Conservation (phyloP, 2,113 vertebrate species). For the Peromyscus leucopus region DNA sequence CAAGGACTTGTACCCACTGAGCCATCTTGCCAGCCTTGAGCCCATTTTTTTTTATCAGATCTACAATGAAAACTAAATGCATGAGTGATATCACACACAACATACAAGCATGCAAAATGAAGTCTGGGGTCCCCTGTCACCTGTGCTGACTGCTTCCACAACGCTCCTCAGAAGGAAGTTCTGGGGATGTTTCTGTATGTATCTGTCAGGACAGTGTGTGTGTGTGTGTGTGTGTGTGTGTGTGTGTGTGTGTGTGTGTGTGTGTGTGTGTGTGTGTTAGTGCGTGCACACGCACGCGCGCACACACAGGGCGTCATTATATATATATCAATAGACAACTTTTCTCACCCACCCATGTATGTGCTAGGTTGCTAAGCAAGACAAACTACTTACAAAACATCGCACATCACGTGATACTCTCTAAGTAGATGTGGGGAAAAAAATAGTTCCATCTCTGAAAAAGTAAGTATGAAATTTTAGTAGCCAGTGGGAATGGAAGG, state of each 20-base stretch:
- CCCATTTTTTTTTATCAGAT: not conserved
- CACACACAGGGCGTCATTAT: not conserved
- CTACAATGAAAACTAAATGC: not conserved
- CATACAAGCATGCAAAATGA: accelerated
- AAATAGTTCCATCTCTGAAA: not conserved
- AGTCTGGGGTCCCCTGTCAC: accelerated
- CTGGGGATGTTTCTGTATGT: no score
- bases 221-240: not conserved
- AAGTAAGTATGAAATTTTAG: not conserved
- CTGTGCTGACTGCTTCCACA: accelerated
- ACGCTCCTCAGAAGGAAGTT: not conserved
- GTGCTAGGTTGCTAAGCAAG: slow-evolving; percentile 50
- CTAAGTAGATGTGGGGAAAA: not conserved
- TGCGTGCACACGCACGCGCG: not conserved
- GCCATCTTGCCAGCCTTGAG: not conserved
- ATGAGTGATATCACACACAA: not conserved
- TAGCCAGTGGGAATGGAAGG: accelerated
- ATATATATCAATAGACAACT: not conserved
- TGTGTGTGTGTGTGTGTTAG: not conserved
- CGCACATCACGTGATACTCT: not conserved
- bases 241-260: not conserved
- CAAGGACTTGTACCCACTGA: not conserved
- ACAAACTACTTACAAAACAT: slow-evolving; percentile 12
- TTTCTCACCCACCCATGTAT: not conserved
- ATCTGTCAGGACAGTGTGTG: not conserved